phyloP scores from a whole-genome alignment of 2,113 vertebrate species.

The Triplophysa dalaica region DNA sequence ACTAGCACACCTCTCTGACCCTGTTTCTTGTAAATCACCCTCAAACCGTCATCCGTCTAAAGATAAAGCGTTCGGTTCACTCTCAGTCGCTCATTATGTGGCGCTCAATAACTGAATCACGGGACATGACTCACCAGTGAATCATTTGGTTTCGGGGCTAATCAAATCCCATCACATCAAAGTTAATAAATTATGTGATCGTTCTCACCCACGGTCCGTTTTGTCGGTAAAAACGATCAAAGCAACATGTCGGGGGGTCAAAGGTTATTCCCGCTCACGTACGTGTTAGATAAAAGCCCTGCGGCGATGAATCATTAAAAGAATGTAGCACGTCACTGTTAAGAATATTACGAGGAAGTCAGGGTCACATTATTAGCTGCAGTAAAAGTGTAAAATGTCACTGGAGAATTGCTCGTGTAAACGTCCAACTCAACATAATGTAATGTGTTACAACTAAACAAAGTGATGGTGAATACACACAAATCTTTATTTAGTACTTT shows the following conservation, averaged over 20 bases:
- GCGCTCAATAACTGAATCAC: neutral
- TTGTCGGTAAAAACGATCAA: neutral
- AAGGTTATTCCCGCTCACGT: neutral
- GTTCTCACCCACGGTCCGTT: constrained; percentile 10
- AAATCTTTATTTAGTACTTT: constrained; percentile 41
- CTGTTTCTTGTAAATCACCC: constrained; percentile 13
- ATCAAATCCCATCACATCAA: constrained; percentile 43
- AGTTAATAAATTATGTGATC: constrained; percentile 1
- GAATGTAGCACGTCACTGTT: neutral
- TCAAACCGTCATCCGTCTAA: neutral
- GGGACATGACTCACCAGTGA: constrained; percentile 13
- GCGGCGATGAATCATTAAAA: neutral
- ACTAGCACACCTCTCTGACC: neutral
- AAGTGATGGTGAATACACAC: neutral
- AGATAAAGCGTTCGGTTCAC: constrained; percentile 1
- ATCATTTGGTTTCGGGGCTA: neutral
- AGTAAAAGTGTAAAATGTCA: neutral
- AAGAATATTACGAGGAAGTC: neutral
- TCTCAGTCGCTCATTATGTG: neutral
- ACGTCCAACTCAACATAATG: neutral
- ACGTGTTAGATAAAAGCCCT: neutral
- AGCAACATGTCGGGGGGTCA: neutral
- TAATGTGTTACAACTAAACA: neutral
- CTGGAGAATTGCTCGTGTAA: neutral
- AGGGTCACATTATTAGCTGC: neutral